These are phyloP conservation scores for Suricata suricatta DNA, from an alignment of 2,113 vertebrate species.

Conservation along the genomic window DNA sequence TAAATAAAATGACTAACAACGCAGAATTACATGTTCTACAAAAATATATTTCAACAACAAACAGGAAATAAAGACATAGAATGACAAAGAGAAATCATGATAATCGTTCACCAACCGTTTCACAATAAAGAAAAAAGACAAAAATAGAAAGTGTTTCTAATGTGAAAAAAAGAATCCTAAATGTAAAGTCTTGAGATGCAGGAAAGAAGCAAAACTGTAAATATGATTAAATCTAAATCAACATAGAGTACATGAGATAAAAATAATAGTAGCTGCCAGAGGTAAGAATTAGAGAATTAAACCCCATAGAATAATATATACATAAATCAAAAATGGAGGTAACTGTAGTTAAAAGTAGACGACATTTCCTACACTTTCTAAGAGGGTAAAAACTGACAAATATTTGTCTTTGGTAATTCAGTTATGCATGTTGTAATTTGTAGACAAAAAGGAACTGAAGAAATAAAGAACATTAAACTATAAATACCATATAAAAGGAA, in stretches of 20 bases:
- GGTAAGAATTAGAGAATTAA: not conserved
- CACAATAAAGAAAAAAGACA: not conserved
- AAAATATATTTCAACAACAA: not conserved
- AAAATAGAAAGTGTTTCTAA: not conserved
- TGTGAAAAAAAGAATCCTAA: not conserved
- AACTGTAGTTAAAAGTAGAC: not conserved
- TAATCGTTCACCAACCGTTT: not conserved
- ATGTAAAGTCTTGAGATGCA: not conserved
- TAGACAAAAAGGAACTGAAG: not conserved
- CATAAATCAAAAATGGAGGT: not conserved
- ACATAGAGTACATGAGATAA: not conserved
- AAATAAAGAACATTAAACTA: not conserved
- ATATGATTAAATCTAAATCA: not conserved
- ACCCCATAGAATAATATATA: not conserved
- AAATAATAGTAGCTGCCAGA: not conserved
- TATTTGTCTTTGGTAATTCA: not conserved
- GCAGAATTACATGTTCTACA: not conserved
- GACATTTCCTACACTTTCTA: not conserved
- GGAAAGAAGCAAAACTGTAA: not conserved
- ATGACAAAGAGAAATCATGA: not conserved
- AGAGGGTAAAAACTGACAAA: not conserved
- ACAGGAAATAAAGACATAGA: not conserved
- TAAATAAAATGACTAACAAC: not conserved
- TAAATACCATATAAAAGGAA: not conserved
- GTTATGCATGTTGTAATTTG: not conserved